A percentile compares a stretch with the other conserved stretches of the same genome.
phyloP scores from a whole-genome alignment of 2,113 vertebrate species.

The Plecotus auritus region DNA sequence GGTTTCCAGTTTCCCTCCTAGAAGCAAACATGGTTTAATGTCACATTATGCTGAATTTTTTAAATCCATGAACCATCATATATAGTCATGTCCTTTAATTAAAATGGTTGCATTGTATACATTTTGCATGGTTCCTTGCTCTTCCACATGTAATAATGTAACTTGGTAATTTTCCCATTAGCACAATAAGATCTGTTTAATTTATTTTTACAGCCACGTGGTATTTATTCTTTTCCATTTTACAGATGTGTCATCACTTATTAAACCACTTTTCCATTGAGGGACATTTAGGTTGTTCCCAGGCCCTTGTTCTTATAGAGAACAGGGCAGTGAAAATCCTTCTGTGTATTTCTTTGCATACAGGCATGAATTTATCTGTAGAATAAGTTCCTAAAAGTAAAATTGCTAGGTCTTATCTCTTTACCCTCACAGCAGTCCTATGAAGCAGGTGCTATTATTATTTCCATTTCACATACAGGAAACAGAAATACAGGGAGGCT shows the following conservation, averaged over 20 bases:
- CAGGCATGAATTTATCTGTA: not conserved
- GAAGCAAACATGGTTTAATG: not conserved
- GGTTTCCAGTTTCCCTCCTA: not conserved
- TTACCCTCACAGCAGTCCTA: not conserved
- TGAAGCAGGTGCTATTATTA: not conserved
- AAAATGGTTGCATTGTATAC: not conserved
- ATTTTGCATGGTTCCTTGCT: not conserved
- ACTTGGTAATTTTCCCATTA: not conserved
- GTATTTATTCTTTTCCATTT: not conserved
- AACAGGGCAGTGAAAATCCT: not conserved
- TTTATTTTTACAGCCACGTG: not conserved
- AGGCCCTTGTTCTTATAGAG: not conserved
- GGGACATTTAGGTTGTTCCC: not conserved
- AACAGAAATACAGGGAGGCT: not conserved
- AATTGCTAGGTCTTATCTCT: constrained; percentile 1
- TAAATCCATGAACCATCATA: not conserved
- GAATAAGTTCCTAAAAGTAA: constrained; percentile 1
- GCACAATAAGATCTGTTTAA: not conserved
- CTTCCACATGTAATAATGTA: not conserved
- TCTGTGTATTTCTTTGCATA: not conserved
- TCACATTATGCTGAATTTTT: not conserved
- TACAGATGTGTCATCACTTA: not conserved
- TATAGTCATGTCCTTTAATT: not conserved
- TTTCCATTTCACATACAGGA: not conserved
- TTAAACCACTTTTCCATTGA: not conserved